Evolutionary conservation across 2,888 invertebrate genomes (phyloP), one percentile per base, ranked within the genome.

Genomic region (Thereva nobilitata): DNA sequence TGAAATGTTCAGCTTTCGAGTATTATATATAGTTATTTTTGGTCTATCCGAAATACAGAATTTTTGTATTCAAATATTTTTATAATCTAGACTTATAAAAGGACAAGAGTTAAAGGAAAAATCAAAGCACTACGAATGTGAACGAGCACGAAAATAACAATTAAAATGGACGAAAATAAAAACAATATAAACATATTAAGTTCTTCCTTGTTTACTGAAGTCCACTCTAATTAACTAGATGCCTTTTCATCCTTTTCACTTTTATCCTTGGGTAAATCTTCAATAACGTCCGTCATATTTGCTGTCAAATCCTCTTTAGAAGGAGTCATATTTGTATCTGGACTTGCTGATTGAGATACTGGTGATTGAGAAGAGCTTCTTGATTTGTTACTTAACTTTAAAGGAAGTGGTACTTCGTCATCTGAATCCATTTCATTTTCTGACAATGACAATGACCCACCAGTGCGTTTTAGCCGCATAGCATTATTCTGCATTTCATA

Each of bases 351-450:
- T 42, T 65, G 70, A 40, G 42, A 72, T 70, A 54, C 71, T 50
- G 72, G 74, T 55, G 72, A 72, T 41, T 70, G 74, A 9, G 72
- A 73, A 65, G 70, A 73, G 66, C 68, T 75, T 66, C 66, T 73
- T 56, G 70, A 72, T 71, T 72, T 76, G 38, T 40, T 56, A n/a
- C n/a, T 38, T 38, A 44, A 53, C 63, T 68, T 75, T 56, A 65
- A 73, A 34, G 64, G n/a, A 5, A 72, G 56, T 8, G 71, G 50
- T 44, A 76, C 70, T 49, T 76, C 74, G 61, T 80, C 80, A 68
- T 91, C 91, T 0, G 89, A 89, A 77, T 91, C 92, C 69, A 91
- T 83, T 79, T 93, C 93, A 74, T 91, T 91, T 76, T 93, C 93
- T 0, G 92, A 93, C 0, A 92, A 82, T 4, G 92, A 92, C 9